phyloP scores from a whole-genome alignment of 2,888 invertebrate species.

The Apeira syringaria region DNA sequence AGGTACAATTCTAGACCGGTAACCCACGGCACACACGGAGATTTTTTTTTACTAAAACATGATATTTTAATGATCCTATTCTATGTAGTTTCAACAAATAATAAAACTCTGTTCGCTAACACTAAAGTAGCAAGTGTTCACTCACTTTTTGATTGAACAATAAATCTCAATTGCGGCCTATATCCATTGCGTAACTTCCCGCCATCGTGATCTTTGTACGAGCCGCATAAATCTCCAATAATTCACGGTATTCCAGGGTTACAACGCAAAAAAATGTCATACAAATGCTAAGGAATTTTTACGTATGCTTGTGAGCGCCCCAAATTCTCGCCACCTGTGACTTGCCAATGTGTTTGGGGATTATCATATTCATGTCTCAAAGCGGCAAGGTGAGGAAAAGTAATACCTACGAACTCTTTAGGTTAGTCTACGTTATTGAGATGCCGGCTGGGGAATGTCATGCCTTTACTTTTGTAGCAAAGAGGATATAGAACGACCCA shows the following conservation, averaged over 20 bases:
- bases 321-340: constrained; percentile 41
- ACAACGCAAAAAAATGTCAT: constrained; percentile 34
- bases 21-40: too few species aligned
- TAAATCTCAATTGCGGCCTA: too few species aligned
- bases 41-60: too few species aligned
- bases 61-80: too few species aligned
- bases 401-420: too few species aligned
- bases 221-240: constrained; percentile 41
- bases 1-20: too few species aligned
- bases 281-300: constrained; percentile 34
- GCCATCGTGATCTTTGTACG: constrained; percentile 24
- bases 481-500: background rate
- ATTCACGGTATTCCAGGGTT: constrained; percentile 39
- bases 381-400: constrained; percentile 22
- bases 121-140: too few species aligned
- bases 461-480: background rate
- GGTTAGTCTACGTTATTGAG: constrained; percentile 41
- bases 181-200: too few species aligned
- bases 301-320: constrained; percentile 35
- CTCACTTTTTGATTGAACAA: too few species aligned
- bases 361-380: constrained; percentile 52
- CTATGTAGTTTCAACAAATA: too few species aligned
- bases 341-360: constrained; percentile 40
- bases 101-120: too few species aligned
- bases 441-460: constrained; percentile 9